Conservation (phyloP, 2,888 invertebrate species). For the Ophion slaviceki region DNA sequence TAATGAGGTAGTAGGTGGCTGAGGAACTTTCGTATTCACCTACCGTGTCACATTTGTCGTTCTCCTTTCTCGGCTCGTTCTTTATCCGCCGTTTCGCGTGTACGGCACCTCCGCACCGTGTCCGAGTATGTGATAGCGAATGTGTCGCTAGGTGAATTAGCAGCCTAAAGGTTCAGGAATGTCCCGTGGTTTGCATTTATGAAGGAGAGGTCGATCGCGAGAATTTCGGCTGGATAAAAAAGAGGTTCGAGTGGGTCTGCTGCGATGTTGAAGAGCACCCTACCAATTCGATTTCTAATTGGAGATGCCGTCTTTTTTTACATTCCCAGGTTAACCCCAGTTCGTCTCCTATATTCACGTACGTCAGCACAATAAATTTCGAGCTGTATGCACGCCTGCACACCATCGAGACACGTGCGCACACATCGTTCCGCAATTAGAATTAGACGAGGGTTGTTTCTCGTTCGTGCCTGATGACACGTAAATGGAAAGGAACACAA, state of each 20-base stretch:
- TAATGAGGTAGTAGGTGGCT: slow-evolving; percentile 51
- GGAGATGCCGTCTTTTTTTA: not conserved
- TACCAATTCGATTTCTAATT: not conserved
- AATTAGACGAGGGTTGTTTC: slow-evolving; percentile 3
- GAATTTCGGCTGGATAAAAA: slow-evolving; percentile 16
- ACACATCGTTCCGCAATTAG: slow-evolving; percentile 17
- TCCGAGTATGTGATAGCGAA: not conserved
- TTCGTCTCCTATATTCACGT: not conserved
- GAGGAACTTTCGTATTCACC: slow-evolving; percentile 58
- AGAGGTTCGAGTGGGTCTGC: not conserved
- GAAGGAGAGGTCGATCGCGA: not conserved
- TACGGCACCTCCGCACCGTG: slow-evolving; percentile 3
- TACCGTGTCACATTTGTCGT: slow-evolving; percentile 41
- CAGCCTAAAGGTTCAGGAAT: not conserved
- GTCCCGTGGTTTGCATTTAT: slow-evolving; percentile 1
- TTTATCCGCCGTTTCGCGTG: slow-evolving; percentile 1
- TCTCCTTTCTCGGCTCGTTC: slow-evolving; percentile 27
- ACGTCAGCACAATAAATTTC: not conserved
- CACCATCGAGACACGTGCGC: not conserved
- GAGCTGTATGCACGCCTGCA: not conserved
- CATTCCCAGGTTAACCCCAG: not conserved
- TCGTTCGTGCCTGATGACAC: slow-evolving; percentile 1
- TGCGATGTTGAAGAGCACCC: not conserved
- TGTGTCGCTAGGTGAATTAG: not conserved
- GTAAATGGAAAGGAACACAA: slow-evolving; percentile 13